Evolutionary conservation across 2,888 invertebrate species (phyloP), one percentile per base, ranked within the genome.

Genomic region (Bombylius major): DNA sequence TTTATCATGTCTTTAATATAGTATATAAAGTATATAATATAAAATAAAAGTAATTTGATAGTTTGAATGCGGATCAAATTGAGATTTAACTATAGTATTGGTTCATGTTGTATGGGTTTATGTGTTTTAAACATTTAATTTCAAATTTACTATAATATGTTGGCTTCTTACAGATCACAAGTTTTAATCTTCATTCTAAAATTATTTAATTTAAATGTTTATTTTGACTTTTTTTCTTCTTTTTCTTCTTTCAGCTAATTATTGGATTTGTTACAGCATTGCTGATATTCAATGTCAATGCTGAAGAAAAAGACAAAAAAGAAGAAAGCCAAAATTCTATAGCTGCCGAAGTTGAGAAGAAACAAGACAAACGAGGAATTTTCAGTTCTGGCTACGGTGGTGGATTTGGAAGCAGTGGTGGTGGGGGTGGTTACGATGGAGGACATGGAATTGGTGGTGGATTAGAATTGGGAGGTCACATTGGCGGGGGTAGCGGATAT

Each of bases 361-460:
- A 86, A 67, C 84, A 85, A 67, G 86, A 86, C 65, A 88, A 88
- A 72, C 82, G 88, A 65, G 87, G 88, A 58, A 77, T 88, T 61
- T 77, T 78, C 63, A 75, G 75, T 56, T 64, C 69, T 51, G 70
- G 72, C 31, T 62, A 63, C 54, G 63, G 69, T 72, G 54, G 57
- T 49, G 58, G 60, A 39, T 53, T 44, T 14, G 56, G 60, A 75
- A 78, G 61, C 73, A 79, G 58, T 78, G 70, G 67, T 54, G 55
- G 56, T 13, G 47, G 53, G 8, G 67, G 66, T 47, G 64, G 63
- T 44, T 54, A 51, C 36, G 55, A 57, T 23, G 60, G 60, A 49
- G 53, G 53, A 45, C n/a, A 49, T 44, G 57, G 58, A 45, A 59
- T 56, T 42, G 76, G 76, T 58, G 70, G 71, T 61, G 69, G 71